phyloP scores from a whole-genome alignment of 1,140 invertebrate species.

The Caenorhabditis tropicalis region DNA sequence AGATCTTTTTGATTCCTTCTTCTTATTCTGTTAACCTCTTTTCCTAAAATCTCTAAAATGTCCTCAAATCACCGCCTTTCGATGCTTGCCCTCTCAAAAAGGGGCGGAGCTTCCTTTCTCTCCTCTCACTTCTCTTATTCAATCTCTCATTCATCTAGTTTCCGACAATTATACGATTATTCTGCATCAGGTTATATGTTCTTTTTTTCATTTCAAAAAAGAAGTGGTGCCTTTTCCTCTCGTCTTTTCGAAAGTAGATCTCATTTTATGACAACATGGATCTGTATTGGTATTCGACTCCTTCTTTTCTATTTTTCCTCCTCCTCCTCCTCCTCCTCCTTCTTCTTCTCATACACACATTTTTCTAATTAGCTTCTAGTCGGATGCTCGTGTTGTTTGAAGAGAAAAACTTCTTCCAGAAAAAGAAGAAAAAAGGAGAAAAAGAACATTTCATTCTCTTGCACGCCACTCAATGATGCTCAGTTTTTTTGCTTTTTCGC shows the following conservation, averaged over 20 bases:
- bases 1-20: too few species aligned
- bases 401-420: not conserved
- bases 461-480: slow-evolving; percentile 30
- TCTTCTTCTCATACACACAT: not conserved
- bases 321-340: too few species aligned
- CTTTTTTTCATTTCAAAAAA: slow-evolving; percentile 1
- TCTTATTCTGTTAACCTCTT: not conserved
- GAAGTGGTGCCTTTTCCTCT: not conserved
- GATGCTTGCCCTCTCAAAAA: not conserved
- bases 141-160: slow-evolving; percentile 13
- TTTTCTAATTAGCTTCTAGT: slow-evolving; percentile 39
- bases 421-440: not conserved
- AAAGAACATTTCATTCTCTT: slow-evolving; percentile 40
- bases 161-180: slow-evolving; percentile 45
- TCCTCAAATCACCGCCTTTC: not conserved
- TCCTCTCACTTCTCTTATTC: not conserved
- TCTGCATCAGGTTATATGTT: slow-evolving; percentile 35
- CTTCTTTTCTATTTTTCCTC: not conserved
- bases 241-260: not conserved
- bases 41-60: not conserved
- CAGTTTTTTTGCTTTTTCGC: slow-evolving; percentile 13
- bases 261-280: slow-evolving; percentile 7
- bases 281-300: slow-evolving; percentile 18
- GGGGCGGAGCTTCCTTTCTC: not conserved
- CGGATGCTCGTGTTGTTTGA: slow-evolving; percentile 33